These are phyloP conservation scores for Cryptoleucopteryx plumbea DNA, from an alignment of 2,113 vertebrate species.

Conservation along the genomic window DNA sequence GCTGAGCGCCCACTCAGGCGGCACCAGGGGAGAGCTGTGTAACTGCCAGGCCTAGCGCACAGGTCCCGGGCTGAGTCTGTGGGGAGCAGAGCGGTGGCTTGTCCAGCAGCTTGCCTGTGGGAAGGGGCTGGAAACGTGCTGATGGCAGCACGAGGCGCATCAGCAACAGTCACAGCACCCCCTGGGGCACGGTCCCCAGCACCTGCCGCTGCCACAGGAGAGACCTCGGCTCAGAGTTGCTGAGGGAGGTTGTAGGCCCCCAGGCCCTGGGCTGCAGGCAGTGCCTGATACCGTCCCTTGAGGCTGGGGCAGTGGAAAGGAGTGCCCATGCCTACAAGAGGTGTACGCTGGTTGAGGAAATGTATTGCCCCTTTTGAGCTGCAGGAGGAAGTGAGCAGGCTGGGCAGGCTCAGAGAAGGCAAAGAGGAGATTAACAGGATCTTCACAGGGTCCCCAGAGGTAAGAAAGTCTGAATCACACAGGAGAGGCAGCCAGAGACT, in stretches of 20 bases:
- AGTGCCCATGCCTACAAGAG: background rate
- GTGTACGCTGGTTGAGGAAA: background rate
- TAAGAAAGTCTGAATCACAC: background rate
- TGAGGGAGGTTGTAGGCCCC: background rate
- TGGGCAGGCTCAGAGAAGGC: background rate
- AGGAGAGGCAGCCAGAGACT: background rate
- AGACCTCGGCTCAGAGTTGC: background rate
- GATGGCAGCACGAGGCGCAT: background rate
- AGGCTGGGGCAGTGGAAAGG: background rate
- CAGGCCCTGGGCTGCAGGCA: background rate
- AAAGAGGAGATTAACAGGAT: background rate
- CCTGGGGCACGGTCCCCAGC: background rate
- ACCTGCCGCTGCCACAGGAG: background rate
- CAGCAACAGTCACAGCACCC: background rate
- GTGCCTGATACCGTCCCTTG: background rate
- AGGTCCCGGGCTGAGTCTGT: background rate
- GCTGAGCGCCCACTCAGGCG: accelerated
- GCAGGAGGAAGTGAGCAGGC: background rate
- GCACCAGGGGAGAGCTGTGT: background rate
- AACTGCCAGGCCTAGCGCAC: too few species aligned
- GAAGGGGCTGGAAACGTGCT: background rate
- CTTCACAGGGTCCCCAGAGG: background rate
- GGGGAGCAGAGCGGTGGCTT: background rate
- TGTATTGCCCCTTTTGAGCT: background rate
- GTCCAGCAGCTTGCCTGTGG: background rate